These are phyloP conservation scores for Onychomys leucogaster DNA, from an alignment of 2,797 vertebrate species.

Conservation along the genomic window DNA sequence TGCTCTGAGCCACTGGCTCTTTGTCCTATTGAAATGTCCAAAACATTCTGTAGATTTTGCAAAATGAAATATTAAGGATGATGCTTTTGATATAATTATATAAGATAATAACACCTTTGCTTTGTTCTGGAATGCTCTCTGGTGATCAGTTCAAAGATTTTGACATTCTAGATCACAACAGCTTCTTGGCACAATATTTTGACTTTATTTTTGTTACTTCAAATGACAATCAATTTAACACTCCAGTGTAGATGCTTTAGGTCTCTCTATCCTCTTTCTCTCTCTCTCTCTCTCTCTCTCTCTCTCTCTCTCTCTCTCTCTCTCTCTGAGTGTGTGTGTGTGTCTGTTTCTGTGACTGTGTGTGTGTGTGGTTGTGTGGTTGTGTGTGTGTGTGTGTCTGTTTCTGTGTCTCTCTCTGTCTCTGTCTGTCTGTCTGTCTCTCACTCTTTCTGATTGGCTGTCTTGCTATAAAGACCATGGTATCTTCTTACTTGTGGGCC, in stretches of 20 bases:
- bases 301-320: not conserved
- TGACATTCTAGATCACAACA: conserved; percentile 2
- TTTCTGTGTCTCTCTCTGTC: not conserved
- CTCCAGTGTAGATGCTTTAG: not conserved
- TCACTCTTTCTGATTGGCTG: not conserved
- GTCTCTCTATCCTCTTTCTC: not conserved
- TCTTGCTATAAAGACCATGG: not conserved
- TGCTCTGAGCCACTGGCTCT: conserved; percentile 29
- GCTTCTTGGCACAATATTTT: not conserved
- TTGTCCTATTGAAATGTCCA: conserved; percentile 3
- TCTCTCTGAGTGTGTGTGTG: not conserved
- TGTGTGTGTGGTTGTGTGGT: too few relatives aligned
- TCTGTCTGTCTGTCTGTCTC: not conserved
- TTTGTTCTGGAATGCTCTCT: not conserved
- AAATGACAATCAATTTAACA: not conserved
- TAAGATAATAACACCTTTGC: conserved; percentile 28
- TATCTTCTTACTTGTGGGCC: not conserved
- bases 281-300: not conserved
- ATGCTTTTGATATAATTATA: conserved; percentile 45
- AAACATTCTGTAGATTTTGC: conserved; percentile 29
- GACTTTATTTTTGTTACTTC: not conserved
- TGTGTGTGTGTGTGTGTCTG: too few relatives aligned
- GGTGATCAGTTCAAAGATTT: not conserved
- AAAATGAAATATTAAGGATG: conserved; percentile 60
- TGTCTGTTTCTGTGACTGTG: too few relatives aligned